These are phyloP conservation scores for Oryctes rhinoceros DNA, from an alignment of 1,140 invertebrate genomes.

Conservation along the genomic window DNA sequence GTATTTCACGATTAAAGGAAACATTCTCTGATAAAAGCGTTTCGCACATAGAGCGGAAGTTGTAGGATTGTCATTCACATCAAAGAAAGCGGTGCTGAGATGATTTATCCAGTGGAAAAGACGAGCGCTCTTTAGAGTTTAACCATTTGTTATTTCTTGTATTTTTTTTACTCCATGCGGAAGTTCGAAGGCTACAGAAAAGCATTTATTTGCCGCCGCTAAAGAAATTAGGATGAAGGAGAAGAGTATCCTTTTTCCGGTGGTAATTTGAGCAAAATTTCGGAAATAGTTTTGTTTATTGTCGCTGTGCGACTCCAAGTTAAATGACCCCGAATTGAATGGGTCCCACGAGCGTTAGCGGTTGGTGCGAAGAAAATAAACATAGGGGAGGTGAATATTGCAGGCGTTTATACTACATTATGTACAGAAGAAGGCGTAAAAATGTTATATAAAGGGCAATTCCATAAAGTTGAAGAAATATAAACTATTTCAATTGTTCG, in stretches of 20 bases:
- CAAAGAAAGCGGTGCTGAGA: not conserved
- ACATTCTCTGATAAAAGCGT: not conserved
- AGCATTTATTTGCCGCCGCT: not conserved
- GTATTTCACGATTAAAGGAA: conserved; percentile 18
- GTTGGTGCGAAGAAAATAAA: not conserved
- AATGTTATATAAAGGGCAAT: too few relatives aligned
- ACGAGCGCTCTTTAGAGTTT: not conserved
- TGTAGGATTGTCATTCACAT: conserved; percentile 14
- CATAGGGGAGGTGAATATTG: too few relatives aligned
- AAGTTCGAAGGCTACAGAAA: not conserved
- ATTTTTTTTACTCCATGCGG: not conserved
- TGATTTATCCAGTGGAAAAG: not conserved
- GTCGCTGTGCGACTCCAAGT: not conserved
- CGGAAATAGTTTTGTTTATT: conserved; percentile 9
- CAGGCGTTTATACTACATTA: too few relatives aligned
- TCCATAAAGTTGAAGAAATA: too few relatives aligned
- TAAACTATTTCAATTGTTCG: too few relatives aligned
- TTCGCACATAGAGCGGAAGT: conserved; percentile 12
- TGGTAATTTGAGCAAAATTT: not conserved
- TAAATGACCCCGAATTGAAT: conserved; percentile 5
- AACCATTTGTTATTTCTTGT: not conserved
- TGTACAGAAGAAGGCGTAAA: too few relatives aligned
- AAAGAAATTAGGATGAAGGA: not conserved
- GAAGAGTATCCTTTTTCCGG: not conserved
- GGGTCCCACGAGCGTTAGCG: conserved; percentile 1